These are phyloP conservation scores for Drosophila macrospina DNA, from an alignment of 2,888 invertebrate genomes.

Conservation along the genomic window DNA sequence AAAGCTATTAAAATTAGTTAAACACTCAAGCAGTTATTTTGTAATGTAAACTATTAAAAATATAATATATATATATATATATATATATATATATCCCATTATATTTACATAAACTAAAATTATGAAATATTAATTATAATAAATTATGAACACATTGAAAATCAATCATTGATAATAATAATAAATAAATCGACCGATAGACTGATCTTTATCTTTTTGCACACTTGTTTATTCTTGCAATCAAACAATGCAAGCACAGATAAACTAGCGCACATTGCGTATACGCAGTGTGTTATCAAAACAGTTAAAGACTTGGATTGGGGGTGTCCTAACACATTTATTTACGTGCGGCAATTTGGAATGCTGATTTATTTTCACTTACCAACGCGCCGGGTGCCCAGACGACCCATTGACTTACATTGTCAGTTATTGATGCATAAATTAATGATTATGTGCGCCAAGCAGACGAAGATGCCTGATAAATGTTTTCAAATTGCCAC, in stretches of 20 bases:
- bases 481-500: conserved; percentile 66
- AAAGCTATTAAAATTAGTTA: not conserved
- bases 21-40: not conserved
- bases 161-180: no score
- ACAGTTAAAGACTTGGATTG: conserved; percentile 14
- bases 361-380: conserved; percentile 75
- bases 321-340: conserved; percentile 50
- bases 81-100: no score
- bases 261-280: conserved; percentile 39
- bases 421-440: conserved; percentile 80
- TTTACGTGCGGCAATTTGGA: conserved; percentile 70
- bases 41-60: no score
- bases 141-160: not conserved
- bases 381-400: conserved; percentile 63
- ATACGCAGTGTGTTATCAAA: conserved; percentile 37
- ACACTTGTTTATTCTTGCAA: conserved; percentile 2
- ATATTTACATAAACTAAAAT: no score
- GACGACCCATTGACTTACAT: conserved; percentile 78
- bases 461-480: conserved; percentile 55
- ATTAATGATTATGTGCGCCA: conserved; percentile 72
- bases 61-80: no score
- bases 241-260: conserved; percentile 9
- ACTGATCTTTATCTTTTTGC: not conserved
- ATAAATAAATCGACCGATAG: not conserved
- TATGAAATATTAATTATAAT: no score